These are phyloP conservation scores for Lepus oiostolus DNA, from an alignment of 2,797 vertebrate species.

Conservation along the genomic window DNA sequence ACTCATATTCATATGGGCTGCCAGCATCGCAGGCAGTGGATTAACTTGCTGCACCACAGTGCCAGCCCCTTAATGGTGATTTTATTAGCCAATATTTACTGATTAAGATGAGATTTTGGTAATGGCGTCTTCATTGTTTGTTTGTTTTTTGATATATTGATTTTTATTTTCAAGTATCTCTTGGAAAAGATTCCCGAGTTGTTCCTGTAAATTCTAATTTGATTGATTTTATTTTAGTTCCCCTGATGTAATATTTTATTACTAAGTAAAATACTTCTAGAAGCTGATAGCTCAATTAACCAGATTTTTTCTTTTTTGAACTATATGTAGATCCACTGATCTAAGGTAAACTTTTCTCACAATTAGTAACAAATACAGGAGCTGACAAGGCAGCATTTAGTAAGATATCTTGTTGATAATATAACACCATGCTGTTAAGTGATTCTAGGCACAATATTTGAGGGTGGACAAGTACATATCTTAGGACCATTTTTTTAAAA, in stretches of 20 bases:
- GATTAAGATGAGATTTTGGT: neutral
- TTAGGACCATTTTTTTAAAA: too few relatives aligned
- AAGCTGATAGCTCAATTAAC: neutral
- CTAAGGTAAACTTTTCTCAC: neutral
- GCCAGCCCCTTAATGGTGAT: neutral
- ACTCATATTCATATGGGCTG: too few relatives aligned
- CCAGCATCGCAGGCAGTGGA: too few relatives aligned
- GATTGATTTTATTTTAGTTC: neutral
- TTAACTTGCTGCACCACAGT: too few relatives aligned
- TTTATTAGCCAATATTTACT: neutral
- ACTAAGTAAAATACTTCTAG: neutral
- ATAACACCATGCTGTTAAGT: neutral
- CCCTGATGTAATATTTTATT: neutral
- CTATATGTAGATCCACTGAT: neutral
- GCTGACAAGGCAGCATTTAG: constrained; percentile 83
- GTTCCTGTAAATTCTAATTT: neutral
- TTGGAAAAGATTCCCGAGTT: neutral
- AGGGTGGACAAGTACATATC: neutral
- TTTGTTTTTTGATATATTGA: neutral
- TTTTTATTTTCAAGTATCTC: neutral
- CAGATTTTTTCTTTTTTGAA: neutral
- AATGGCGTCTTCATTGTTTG: neutral
- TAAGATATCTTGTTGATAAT: constrained; percentile 66
- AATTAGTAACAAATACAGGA: constrained; percentile 82
- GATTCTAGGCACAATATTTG: neutral